phyloP scores from a whole-genome alignment of 2,888 invertebrate species.

The Theretra japonica region DNA sequence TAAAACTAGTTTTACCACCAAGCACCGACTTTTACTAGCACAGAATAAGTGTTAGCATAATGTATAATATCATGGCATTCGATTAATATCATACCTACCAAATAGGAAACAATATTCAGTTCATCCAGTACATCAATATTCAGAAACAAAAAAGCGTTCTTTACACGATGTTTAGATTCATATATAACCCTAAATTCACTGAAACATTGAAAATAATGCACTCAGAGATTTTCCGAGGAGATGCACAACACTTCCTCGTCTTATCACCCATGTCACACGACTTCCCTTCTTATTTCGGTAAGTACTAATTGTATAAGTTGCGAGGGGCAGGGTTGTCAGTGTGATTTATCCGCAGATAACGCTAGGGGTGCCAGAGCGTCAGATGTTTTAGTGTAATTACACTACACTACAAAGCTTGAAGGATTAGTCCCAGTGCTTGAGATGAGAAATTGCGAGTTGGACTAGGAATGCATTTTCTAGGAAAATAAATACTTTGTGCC shows the following conservation, averaged over 20 bases:
- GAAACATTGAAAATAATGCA: background rate
- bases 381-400: slow-evolving; percentile 27
- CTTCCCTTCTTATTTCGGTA: slow-evolving; percentile 52
- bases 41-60: no score
- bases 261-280: slow-evolving; percentile 38
- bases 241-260: slow-evolving; percentile 8
- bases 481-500: no score
- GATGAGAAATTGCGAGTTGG: background rate
- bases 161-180: no score
- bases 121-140: no score
- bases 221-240: background rate
- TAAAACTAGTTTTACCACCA: no score
- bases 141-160: no score
- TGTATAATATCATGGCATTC: no score
- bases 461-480: background rate
- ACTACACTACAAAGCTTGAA: slow-evolving; percentile 18
- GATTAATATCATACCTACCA: no score
- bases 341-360: slow-evolving; percentile 31
- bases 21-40: no score
- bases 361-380: slow-evolving; percentile 2
- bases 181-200: background rate
- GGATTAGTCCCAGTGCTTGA: slow-evolving; percentile 3
- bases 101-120: no score
- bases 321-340: slow-evolving; percentile 39
- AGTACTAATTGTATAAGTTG: slow-evolving; percentile 72